A percentile compares a stretch with the other conserved stretches of the same genome.
Evolutionary conservation across 2,888 invertebrate species (phyloP).

Genomic region (Chaitophorus viminalis): DNA sequence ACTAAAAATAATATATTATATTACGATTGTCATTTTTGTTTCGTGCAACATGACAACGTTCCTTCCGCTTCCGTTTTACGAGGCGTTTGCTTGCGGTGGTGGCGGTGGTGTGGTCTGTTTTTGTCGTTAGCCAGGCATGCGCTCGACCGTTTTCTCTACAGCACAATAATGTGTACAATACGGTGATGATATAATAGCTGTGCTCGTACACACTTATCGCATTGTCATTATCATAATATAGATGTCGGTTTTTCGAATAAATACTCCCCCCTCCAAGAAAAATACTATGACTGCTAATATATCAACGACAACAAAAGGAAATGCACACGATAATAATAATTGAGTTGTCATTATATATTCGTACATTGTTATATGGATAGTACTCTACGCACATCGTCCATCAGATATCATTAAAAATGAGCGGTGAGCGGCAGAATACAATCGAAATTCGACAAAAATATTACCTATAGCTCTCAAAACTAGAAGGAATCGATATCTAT

Average conservation of each 20-base stretch:
- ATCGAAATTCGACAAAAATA: too few relatives aligned
- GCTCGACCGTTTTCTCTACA: not conserved
- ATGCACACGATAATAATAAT: not conserved
- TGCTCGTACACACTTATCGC: not conserved
- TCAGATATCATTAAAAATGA: too few relatives aligned
- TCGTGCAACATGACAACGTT: not conserved
- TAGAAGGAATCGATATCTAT: too few relatives aligned
- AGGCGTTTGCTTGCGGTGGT: not conserved
- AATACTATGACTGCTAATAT: not conserved
- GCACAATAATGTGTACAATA: not conserved
- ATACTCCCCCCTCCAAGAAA: not conserved
- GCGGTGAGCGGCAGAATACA: too few relatives aligned
- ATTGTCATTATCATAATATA: not conserved
- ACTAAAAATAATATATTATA: not conserved
- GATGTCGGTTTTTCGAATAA: not conserved
- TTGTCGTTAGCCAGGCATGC: not conserved
- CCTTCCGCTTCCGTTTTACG: not conserved
- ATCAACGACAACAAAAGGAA: not conserved
- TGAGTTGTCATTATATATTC: too few relatives aligned
- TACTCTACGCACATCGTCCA: too few relatives aligned
- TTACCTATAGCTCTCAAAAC: too few relatives aligned
- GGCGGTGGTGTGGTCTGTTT: not conserved
- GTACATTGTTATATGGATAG: too few relatives aligned
- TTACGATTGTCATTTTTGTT: not conserved
- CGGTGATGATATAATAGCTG: not conserved